Conservation (phyloP, 64 coral and sea anemone species). For the Dendrophyllia cribrosa region DNA sequence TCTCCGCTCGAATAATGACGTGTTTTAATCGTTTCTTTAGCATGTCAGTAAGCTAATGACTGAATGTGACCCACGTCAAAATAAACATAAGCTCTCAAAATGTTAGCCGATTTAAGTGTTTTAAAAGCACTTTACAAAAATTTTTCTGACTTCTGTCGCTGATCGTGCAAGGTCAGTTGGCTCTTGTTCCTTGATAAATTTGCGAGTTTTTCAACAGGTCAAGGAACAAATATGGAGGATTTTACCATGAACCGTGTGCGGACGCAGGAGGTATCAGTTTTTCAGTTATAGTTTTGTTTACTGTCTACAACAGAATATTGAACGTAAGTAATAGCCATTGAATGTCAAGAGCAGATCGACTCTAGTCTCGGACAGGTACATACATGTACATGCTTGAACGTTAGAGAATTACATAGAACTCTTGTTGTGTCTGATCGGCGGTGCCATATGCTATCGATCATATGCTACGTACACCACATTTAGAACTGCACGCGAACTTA, state of each 20-base stretch:
- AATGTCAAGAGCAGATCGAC: too few relatives aligned
- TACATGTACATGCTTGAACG: not conserved
- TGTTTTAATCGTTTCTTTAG: constrained; percentile 2
- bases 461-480: not conserved
- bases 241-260: too few relatives aligned
- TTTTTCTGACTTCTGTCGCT: not conserved
- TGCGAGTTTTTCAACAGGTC: too few relatives aligned
- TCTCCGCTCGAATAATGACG: not conserved
- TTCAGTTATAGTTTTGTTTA: too few relatives aligned
- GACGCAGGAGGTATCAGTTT: too few relatives aligned
- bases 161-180: too few relatives aligned
- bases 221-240: too few relatives aligned
- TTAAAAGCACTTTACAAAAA: not conserved
- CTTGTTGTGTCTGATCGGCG: too few relatives aligned
- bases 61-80: too few relatives aligned
- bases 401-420: not conserved
- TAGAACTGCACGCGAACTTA: not conserved
- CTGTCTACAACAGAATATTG: too few relatives aligned
- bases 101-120: not conserved
- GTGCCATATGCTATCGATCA: not conserved
- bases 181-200: too few relatives aligned
- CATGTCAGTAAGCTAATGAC: not conserved
- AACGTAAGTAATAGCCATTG: too few relatives aligned
- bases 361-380: not conserved
- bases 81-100: not conserved